Percentiles rank a stretch among this genome's conserved stretches.
Evolutionary conservation across 2,888 invertebrate species (phyloP).

Genomic region (Horisme vitalbata): DNA sequence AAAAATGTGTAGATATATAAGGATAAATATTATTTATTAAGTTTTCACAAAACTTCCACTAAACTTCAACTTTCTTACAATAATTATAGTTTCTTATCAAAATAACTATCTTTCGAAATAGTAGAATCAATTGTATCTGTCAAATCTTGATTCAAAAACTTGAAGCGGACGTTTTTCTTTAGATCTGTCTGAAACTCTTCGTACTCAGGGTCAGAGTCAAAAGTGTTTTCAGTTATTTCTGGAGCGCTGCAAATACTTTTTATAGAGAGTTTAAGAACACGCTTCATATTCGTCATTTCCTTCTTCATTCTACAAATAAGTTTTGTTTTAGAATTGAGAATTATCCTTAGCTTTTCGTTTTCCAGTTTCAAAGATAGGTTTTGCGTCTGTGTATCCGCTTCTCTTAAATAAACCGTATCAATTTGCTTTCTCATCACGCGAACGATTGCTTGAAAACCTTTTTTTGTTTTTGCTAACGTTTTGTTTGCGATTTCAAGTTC

Average conservation of each 20-base stretch:
- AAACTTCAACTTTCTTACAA: conserved; percentile 2
- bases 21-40: conserved; percentile 12
- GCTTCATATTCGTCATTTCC: conserved; percentile 55
- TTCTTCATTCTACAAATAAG: conserved; percentile 55
- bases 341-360: conserved; percentile 60
- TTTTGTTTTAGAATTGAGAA: conserved; percentile 58
- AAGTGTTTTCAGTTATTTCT: conserved; percentile 33
- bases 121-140: conserved; percentile 47
- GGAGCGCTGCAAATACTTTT: conserved; percentile 50
- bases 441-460: conserved; percentile 49
- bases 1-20: too few relatives aligned
- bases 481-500: conserved; percentile 48
- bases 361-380: conserved; percentile 58
- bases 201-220: conserved; percentile 52
- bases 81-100: conserved; percentile 31
- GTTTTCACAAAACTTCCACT: conserved; percentile 10
- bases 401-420: conserved; percentile 49
- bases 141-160: conserved; percentile 37
- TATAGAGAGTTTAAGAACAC: conserved; percentile 54
- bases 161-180: conserved; percentile 41
- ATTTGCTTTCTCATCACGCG: conserved; percentile 60
- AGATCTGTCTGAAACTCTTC: conserved; percentile 56
- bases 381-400: conserved; percentile 50
- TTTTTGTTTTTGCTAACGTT: conserved; percentile 43
- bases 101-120: conserved; percentile 42